Evolutionary conservation across 2,797 vertebrate species (phyloP), one percentile per base, ranked within the genome.

Genomic region (Momotus momota): DNA sequence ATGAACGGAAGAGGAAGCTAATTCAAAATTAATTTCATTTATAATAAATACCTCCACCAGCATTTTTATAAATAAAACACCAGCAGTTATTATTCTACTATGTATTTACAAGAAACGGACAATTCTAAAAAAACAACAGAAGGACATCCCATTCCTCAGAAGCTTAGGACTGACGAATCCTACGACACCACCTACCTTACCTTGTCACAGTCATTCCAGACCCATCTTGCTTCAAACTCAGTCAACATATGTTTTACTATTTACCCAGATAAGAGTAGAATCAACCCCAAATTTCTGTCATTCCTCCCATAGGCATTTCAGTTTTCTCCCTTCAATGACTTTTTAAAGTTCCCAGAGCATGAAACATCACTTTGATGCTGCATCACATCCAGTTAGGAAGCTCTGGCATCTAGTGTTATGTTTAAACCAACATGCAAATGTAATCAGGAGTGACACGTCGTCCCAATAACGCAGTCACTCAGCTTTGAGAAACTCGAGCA

Each of bases 351-450:
- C 94, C 83, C 90, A 96, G 93, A 96, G 93, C 93, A 95, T 93
- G 95, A 97, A 98, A 94, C 81, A 93, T 97, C 93, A 90, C 84
- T 97, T 97, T 96, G 86, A 98, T 97, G 94, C 88, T 94, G 71
- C 91, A 82, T 97, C 96, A 97, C 96, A 96, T 96, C 92, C 88
- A 94, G 62, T 96, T 93, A 96, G 91, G 78, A 95, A 97, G 88
- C 87, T 51, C 58, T 88, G 95, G 94, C 94, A 85, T 66, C 78
- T 83, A 95, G 82, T 61, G 85, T 80, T 97, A 72, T 21, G 55
- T 93, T 96, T 83, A 96, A 94, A 96, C 49, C 91, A 91, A 93
- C 87, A 83, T 95, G 92, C 90, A 97, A 95, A 87, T 97, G 93
- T 97, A 94, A 87, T 96, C 77, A 95, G 83, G 94, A 64, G 51